Percentiles rank a stretch among this genome's conserved stretches.
Evolutionary conservation across 1,140 invertebrate genomes (phyloP).

Genomic region (Sitobion miscanthi): DNA sequence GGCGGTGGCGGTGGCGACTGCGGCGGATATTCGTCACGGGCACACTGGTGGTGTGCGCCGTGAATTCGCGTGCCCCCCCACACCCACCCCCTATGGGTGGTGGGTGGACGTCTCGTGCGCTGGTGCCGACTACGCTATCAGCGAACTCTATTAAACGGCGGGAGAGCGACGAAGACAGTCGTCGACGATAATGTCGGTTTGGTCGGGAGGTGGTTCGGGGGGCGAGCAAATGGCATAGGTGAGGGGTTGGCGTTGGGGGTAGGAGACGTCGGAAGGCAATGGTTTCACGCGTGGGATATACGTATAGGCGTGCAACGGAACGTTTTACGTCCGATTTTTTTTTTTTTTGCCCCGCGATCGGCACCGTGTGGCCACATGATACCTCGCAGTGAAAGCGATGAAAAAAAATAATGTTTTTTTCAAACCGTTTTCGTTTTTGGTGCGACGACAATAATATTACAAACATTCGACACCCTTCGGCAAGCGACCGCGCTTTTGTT

Average conservation of each 20-base stretch:
- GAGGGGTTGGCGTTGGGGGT: background rate
- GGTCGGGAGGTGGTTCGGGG: background rate
- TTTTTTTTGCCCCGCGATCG: background rate
- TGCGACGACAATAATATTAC: background rate
- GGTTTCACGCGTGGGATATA: background rate
- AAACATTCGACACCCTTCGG: no score
- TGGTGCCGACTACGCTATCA: constrained; percentile 25
- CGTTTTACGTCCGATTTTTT: background rate
- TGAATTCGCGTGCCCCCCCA: background rate
- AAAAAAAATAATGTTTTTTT: background rate
- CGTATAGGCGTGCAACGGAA: background rate
- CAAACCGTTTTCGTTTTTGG: background rate
- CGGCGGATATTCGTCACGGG: background rate
- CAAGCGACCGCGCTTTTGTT: background rate
- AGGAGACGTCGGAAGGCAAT: background rate
- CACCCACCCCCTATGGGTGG: background rate
- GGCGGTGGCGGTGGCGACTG: background rate
- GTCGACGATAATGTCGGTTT: background rate
- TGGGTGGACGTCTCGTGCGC: background rate
- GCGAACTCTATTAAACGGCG: constrained; percentile 43
- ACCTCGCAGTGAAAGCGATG: background rate
- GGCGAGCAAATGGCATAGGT: background rate
- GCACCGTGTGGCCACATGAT: background rate
- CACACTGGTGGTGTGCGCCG: background rate
- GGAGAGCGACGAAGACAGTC: background rate